A percentile compares a stretch with the other conserved stretches of the same genome.
phyloP scores from a whole-genome alignment of 1,140 invertebrate species.

The Laupala kohalensis region DNA sequence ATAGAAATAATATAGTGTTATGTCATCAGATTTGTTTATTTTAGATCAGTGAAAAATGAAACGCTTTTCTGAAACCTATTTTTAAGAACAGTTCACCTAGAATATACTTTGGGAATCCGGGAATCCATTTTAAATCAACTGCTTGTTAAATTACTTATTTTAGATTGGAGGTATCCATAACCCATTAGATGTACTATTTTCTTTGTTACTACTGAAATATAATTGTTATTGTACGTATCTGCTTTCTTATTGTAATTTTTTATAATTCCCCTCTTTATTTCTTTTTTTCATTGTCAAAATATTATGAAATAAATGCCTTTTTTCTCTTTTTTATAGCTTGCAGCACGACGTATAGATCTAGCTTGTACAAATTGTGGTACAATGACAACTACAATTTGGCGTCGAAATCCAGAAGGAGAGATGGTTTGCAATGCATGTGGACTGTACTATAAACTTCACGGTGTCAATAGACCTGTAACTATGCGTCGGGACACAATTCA shows the following conservation, averaged over 20 bases:
- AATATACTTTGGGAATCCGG: too few relatives aligned
- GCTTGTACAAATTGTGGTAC: slow-evolving; percentile 75
- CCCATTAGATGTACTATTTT: too few relatives aligned
- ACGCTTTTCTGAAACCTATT: too few relatives aligned
- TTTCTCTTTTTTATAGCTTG: slow-evolving; percentile 11
- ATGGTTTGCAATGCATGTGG: slow-evolving; percentile 93
- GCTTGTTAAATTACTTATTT: not conserved
- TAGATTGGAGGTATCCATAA: not conserved
- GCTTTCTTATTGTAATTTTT: not conserved
- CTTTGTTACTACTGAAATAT: too few relatives aligned
- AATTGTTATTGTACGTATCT: not conserved
- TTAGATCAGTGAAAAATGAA: too few relatives aligned
- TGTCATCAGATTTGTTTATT: too few relatives aligned
- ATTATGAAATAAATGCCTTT: not conserved
- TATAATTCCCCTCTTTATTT: too few relatives aligned
- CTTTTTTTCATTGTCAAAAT: not conserved
- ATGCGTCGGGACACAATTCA: slow-evolving; percentile 97
- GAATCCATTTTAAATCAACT: too few relatives aligned
- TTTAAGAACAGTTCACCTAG: too few relatives aligned
- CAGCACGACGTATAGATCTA: slow-evolving; percentile 46
- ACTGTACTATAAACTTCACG: slow-evolving; percentile 85
- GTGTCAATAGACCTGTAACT: slow-evolving; percentile 76
- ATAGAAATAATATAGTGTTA: too few relatives aligned
- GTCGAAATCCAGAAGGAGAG: slow-evolving; percentile 75
- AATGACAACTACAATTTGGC: slow-evolving; percentile 83